Percentiles rank a stretch among this genome's conserved stretches.
These are phyloP conservation scores for Drosophila sechellia DNA, from an alignment of 1,140 invertebrate genomes.

Conservation along the genomic window DNA sequence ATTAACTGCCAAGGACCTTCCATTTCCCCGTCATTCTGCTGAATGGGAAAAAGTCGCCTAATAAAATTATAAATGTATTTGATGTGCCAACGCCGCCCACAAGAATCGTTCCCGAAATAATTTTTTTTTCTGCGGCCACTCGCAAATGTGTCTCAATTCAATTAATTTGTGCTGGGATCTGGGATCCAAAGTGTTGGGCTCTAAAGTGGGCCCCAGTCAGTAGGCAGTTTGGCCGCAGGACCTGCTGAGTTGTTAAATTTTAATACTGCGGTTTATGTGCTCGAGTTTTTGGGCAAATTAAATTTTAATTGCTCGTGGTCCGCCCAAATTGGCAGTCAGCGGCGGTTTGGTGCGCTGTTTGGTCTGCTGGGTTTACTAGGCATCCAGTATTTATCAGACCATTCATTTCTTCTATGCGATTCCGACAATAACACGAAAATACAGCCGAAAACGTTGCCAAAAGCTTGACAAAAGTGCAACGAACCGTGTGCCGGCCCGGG, in stretches of 20 bases:
- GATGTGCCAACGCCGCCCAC: constrained; percentile 27
- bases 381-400: constrained; percentile 46
- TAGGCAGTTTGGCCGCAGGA: constrained; percentile 40
- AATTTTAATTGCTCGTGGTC: constrained; percentile 73
- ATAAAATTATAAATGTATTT: constrained; percentile 72
- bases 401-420: constrained; percentile 50
- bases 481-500: constrained; percentile 33
- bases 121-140: constrained; percentile 32
- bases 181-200: constrained; percentile 25
- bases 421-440: constrained; percentile 31
- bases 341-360: constrained; percentile 4
- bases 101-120: constrained; percentile 38
- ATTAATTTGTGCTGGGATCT: constrained; percentile 55
- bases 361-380: constrained; percentile 31
- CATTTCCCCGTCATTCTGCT: constrained; percentile 12
- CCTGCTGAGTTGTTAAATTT: constrained; percentile 65
- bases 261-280: constrained; percentile 67
- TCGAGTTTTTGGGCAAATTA: constrained; percentile 55
- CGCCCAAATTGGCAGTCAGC: constrained; percentile 49
- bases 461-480: constrained; percentile 64
- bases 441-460: constrained; percentile 45
- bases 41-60: constrained; percentile 34
- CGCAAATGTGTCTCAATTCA: constrained; percentile 68
- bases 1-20: constrained; percentile 63
- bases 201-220: constrained; percentile 57